phyloP scores from a whole-genome alignment of 2,113 vertebrate species.

The Rhabdomys dilectus region DNA sequence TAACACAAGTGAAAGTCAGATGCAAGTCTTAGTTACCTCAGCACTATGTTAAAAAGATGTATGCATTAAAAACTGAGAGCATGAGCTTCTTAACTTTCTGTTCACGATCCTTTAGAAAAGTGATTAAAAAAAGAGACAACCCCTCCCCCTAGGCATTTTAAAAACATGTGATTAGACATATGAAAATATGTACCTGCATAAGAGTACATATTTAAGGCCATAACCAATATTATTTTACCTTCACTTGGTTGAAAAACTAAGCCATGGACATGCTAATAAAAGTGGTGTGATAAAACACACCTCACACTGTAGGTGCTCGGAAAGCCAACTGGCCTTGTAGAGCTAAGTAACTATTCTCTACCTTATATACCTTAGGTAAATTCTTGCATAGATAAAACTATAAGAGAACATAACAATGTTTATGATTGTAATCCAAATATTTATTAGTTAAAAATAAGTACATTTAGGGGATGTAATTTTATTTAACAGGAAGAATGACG shows the following conservation, averaged over 20 bases:
- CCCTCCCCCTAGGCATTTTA: neutral
- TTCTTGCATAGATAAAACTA: neutral
- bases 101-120: neutral
- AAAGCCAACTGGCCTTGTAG: neutral
- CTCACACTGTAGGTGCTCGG: neutral
- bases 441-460: neutral
- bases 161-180: neutral
- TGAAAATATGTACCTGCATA: conserved; percentile 10
- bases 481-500: neutral
- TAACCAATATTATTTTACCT: neutral
- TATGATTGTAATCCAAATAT: neutral
- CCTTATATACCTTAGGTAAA: neutral
- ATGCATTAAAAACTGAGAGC: conserved; percentile 4
- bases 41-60: neutral
- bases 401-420: neutral
- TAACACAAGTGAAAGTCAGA: conserved; percentile 16
- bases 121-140: no score
- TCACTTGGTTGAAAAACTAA: neutral
- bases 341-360: neutral
- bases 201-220: neutral
- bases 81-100: neutral
- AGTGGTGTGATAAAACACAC: neutral
- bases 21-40: conserved; percentile 4
- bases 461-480: neutral
- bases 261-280: neutral